Conservation (phyloP, 2,797 vertebrate genomes). For the Neoniphon sammara region DNA sequence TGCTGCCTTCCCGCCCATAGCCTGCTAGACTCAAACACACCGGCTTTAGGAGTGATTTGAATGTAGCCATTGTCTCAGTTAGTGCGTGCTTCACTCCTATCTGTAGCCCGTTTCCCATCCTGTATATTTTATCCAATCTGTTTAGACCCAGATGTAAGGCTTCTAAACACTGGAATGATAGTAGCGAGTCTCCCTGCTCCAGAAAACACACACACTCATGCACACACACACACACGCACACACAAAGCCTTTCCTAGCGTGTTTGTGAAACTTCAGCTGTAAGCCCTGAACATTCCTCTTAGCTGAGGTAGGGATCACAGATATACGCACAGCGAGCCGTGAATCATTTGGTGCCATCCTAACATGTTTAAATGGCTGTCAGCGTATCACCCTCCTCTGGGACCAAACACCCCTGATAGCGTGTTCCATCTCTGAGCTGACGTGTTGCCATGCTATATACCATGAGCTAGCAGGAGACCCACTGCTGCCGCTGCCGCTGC, state of each 20-base stretch:
- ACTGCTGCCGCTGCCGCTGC: constrained; percentile 57
- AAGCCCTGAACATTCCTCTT: constrained; percentile 23
- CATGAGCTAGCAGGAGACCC: constrained; percentile 74
- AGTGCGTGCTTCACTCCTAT: constrained; percentile 43
- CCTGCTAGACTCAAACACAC: constrained; percentile 20
- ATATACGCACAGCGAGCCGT: constrained; percentile 21
- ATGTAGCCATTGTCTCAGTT: constrained; percentile 58
- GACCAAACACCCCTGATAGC: constrained; percentile 56
- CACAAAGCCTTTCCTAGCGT: constrained; percentile 1
- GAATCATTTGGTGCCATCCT: constrained; percentile 58
- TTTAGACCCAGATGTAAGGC: constrained; percentile 41
- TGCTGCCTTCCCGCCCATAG: constrained; percentile 6
- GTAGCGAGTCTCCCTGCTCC: constrained; percentile 25
- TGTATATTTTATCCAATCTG: constrained; percentile 40
- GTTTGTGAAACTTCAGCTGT: constrained; percentile 38
- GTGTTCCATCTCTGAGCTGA: constrained; percentile 65
- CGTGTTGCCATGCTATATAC: constrained; percentile 68
- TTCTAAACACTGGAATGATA: constrained; percentile 8
- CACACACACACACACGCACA: constrained; percentile 10
- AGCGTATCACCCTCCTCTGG: constrained; percentile 56
- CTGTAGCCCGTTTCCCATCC: constrained; percentile 33
- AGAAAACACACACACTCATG: constrained; percentile 7
- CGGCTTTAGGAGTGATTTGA: constrained; percentile 53
- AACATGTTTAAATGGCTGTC: constrained; percentile 71
- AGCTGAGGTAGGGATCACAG: constrained; percentile 40